phyloP scores from a whole-genome alignment of 2,888 invertebrate genomes.

The Atethmia centrago region DNA sequence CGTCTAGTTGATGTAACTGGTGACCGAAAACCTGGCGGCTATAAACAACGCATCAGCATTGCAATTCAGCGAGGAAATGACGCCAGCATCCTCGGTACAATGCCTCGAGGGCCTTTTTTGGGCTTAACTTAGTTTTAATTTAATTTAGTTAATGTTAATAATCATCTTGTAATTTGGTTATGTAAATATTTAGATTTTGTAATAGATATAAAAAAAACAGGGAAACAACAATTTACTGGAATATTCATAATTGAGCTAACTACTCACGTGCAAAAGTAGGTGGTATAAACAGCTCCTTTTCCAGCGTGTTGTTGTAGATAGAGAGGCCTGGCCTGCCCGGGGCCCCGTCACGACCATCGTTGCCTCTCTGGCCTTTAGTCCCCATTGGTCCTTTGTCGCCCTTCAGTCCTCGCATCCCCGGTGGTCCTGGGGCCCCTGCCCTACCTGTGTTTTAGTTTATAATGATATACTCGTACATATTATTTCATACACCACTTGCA shows the following conservation, averaged over 20 bases:
- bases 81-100: too few species aligned
- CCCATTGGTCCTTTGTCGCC: constrained; percentile 93
- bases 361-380: constrained; percentile 93
- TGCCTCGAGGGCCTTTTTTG: too few species aligned
- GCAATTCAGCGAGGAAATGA: too few species aligned
- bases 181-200: too few species aligned
- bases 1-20: too few species aligned
- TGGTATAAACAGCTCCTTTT: constrained; percentile 94
- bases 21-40: too few species aligned
- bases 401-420: constrained; percentile 93
- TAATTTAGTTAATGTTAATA: too few species aligned
- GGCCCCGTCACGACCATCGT: constrained; percentile 93
- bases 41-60: too few species aligned
- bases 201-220: too few species aligned
- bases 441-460: constrained; percentile 86
- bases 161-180: too few species aligned
- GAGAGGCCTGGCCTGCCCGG: constrained; percentile 95
- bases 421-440: constrained; percentile 92
- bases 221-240: background rate
- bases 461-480: background rate
- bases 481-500: too few species aligned
- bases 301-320: constrained; percentile 93
- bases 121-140: too few species aligned
- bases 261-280: constrained; percentile 94
- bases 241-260: background rate